Base-by-base conservation (phyloP, 2,113 vertebrate genomes). In the Martes martes region DNA sequence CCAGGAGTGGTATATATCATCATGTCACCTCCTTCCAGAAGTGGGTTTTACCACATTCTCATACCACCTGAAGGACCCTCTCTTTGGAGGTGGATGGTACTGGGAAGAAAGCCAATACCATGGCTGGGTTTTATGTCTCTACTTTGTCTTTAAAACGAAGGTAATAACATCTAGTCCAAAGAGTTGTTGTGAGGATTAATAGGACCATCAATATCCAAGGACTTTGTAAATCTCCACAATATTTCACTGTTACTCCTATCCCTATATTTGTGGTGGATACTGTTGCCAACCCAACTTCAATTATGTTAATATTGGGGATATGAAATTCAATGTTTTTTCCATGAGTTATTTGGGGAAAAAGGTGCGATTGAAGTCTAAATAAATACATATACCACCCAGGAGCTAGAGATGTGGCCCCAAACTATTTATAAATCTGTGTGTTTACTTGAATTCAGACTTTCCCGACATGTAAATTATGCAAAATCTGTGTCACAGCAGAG, bases 401-500 rank as follows among this genome's bases (percentile, higher is more conserved):
- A 90, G 83, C 78, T 82, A n/a, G 92, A 78, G 94, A 92, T 96
- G 74, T 96, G 88, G 69, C 78, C 76, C 73, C 42, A 57, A 84
- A 83, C 95, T 94, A 97, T 97, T 97, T 98, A 73, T 94, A 97
- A 94, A 61, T 45, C 33, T 23, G n/a, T 39, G 5, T 97, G 69
- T 97, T 97, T 97, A 94, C 96, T 97, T 97, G 94, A 94, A 96
- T 96, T 97, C 92, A 81, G 80, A 94, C 55, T 87, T 97, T 89
- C 36, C 88, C 7, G 0, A 89, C 89, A 88, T 91, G 94, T 78
- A 94, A 96, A 97, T 98, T 97, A 97, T 95, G 76, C 94, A 97
- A 67, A 93, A 86, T 97, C 80, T 97, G 92, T 97, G 95, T 98
- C 97, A 96, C 74, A 97, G 95, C 84, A 95, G 84, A 97, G 84